Evolutionary conservation across 2,888 invertebrate species (phyloP).

Genomic region (Pterobdella sp.): DNA sequence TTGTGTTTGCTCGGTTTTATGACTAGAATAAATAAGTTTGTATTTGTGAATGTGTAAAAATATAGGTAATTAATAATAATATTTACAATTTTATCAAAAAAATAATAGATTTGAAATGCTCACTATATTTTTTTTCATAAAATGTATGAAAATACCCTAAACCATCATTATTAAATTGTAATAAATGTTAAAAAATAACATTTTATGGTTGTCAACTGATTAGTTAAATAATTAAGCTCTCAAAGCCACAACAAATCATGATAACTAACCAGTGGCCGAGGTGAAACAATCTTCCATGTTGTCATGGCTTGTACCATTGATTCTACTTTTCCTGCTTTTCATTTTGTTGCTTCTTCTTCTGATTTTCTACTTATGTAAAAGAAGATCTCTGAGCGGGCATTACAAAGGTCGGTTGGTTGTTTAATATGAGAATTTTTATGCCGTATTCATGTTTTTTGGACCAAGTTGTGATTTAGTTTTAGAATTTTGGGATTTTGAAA

Average conservation of each 20-base stretch:
- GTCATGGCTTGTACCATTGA: not conserved
- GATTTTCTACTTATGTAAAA: not conserved
- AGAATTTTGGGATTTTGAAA: too few relatives aligned
- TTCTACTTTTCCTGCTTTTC: conserved; percentile 13
- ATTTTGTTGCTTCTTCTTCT: conserved; percentile 8
- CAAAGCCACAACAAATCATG: too few relatives aligned
- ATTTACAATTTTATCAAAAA: not conserved
- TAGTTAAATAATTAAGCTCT: too few relatives aligned
- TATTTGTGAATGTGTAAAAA: not conserved
- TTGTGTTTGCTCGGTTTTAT: not conserved
- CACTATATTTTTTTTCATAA: too few relatives aligned
- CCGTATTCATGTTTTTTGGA: not conserved
- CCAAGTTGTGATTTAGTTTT: not conserved
- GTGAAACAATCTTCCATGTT: not conserved
- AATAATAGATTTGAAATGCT: too few relatives aligned
- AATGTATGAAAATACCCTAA: too few relatives aligned
- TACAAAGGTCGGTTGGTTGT: not conserved
- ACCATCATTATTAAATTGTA: too few relatives aligned
- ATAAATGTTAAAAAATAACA: too few relatives aligned
- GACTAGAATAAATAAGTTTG: too few relatives aligned
- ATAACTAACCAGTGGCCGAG: not conserved
- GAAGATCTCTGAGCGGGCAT: not conserved
- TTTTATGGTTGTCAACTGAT: too few relatives aligned
- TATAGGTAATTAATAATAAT: not conserved
- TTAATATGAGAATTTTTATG: not conserved